Base-by-base conservation (phyloP, 2,888 invertebrate species). In the Epirrhoe alternata region DNA sequence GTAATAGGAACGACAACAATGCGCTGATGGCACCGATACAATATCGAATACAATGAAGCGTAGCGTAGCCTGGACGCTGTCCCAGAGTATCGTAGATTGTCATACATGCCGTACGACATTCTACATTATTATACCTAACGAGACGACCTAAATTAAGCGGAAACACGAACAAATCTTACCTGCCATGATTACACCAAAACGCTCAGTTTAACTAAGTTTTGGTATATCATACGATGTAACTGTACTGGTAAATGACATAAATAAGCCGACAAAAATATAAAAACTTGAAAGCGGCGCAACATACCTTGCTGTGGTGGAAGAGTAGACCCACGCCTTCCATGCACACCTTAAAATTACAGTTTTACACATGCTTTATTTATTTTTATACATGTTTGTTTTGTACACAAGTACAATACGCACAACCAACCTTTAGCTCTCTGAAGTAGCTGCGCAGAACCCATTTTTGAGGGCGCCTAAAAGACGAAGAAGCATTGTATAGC, bases 281-380 rank as follows among this genome's bases (percentile, higher is more conserved):
- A 81, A 71, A 79, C 56, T 66, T 38, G 47, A 69, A 84, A 84
- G 79, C 78, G 67, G 70, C 74, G 72, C 67, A 71, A 85, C 87
- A 89, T 96, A 99, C 99, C 98, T 99, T 99, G 96, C 99, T 99
- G 93, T 99, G 98, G 81, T 98, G 99, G 94, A 99, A 99, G 82
- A 99, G 97, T 78, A 99, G 96, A 79, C 99, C 99, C 82, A 99
- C 99, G 84, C 99, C 99, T 93, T 99, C 99, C 96, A 99, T 98
- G 95, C 99, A 99, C 88, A 99, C 99, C 93, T 93, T 86, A 24
- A 81, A 83, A 74, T 70, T 56, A 67, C 7, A 70, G 35, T 65
- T 61, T 56, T 30, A 67, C 16, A 45, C 53, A 47, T 55, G 33
- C 52, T 35, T 57, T 58, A 58, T 16, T 5, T 7, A 47, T 47